These are phyloP conservation scores for Nephotettix cincticeps DNA, from an alignment of 1,140 invertebrate genomes.

Conservation along the genomic window DNA sequence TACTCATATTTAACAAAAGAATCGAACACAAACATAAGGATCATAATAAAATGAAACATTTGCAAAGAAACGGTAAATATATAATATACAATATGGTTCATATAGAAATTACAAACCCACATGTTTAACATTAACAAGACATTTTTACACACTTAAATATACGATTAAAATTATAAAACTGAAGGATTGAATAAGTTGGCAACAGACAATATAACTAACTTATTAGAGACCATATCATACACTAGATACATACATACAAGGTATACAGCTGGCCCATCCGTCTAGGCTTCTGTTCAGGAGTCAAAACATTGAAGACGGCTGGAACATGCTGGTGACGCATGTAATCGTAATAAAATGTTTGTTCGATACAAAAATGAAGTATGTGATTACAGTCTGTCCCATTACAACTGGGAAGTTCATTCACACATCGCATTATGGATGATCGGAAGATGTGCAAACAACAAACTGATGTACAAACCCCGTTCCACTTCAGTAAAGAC, in stretches of 20 bases:
- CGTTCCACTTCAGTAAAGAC: neutral
- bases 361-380: slow-evolving; percentile 7
- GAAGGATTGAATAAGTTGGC: neutral
- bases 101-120: slow-evolving; percentile 21
- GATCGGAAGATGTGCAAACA: slow-evolving; percentile 3
- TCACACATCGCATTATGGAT: slow-evolving; percentile 8
- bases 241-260: slow-evolving; percentile 18
- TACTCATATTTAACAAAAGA: too few relatives aligned
- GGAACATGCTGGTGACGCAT: too few relatives aligned
- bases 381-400: neutral
- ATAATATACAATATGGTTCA: slow-evolving; percentile 13
- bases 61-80: too few relatives aligned
- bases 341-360: slow-evolving; percentile 8
- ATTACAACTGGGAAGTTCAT: slow-evolving; percentile 1
- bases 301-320: too few relatives aligned
- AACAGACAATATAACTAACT: neutral
- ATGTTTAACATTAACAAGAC: slow-evolving; percentile 9
- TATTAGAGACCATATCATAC: slow-evolving; percentile 11
- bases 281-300: too few relatives aligned
- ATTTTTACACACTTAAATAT: slow-evolving; percentile 14
- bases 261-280: too few relatives aligned
- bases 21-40: too few relatives aligned
- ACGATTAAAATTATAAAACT: slow-evolving; percentile 17
- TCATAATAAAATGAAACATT: too few relatives aligned
- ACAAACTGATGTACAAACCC: neutral